Conservation (phyloP, 2,113 vertebrate species). For the Amphiprion ocellaris region DNA sequence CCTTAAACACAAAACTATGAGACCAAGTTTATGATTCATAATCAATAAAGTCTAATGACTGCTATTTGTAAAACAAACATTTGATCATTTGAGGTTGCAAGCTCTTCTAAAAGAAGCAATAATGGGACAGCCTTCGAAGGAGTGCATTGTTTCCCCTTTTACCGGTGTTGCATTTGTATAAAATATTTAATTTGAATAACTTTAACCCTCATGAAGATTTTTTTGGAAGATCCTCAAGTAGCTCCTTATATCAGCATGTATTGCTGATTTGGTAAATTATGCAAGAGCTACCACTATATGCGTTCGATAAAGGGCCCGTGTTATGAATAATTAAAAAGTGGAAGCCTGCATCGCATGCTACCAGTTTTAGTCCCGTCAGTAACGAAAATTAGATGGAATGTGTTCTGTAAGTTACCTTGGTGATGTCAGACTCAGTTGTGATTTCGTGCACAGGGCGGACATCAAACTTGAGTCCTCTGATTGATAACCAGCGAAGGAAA, state of each 20-base stretch:
- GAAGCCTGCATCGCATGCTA: neutral
- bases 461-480: conserved; percentile 61
- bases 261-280: neutral
- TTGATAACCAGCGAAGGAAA: conserved; percentile 21
- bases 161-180: neutral
- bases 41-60: neutral
- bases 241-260: neutral
- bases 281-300: neutral
- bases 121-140: neutral
- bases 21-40: neutral
- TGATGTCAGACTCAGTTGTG: conserved; percentile 18
- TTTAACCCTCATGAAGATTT: no score
- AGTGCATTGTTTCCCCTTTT: neutral
- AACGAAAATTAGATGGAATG: neutral
- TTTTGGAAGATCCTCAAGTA: neutral
- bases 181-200: neutral
- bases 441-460: conserved; percentile 64
- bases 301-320: neutral
- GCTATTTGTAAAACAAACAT: neutral
- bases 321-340: neutral
- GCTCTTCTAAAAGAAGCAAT: neutral
- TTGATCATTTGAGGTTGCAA: neutral
- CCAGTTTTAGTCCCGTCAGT: no score
- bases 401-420: neutral
- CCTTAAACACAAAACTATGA: neutral